These are phyloP conservation scores for Ganaspis sp. DNA, from an alignment of 1,140 invertebrate species.

Conservation along the genomic window DNA sequence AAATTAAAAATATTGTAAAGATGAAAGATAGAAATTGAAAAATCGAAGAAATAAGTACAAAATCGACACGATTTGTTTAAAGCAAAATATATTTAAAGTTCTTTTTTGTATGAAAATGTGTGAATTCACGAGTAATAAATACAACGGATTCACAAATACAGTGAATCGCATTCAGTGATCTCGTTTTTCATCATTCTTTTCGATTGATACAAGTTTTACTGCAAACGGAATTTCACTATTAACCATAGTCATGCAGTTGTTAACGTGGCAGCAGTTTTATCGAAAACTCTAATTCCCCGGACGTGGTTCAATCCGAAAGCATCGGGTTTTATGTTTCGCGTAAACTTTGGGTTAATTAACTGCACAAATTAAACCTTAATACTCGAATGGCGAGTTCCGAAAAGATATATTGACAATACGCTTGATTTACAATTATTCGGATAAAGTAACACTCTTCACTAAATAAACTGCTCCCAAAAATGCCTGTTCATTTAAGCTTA, in stretches of 20 bases:
- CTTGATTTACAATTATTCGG: not conserved
- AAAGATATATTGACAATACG: constrained; percentile 17
- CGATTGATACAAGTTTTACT: constrained; percentile 41
- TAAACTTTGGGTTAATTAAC: constrained; percentile 25
- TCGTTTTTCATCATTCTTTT: constrained; percentile 7
- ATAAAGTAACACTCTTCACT: not conserved
- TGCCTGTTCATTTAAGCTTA: too few species aligned
- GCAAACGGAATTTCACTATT: constrained; percentile 41
- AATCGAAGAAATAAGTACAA: too few species aligned
- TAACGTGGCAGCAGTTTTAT: constrained; percentile 36
- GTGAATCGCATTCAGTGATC: too few species aligned
- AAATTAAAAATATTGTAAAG: too few species aligned
- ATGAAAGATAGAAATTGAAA: too few species aligned
- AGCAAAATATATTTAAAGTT: too few species aligned
- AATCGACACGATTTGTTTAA: too few species aligned
- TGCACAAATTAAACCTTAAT: constrained; percentile 27
- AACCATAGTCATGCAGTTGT: constrained; percentile 43
- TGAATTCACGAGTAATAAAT: not conserved
- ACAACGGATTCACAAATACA: too few species aligned
- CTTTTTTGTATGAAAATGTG: too few species aligned
- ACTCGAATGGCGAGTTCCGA: not conserved
- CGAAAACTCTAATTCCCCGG: constrained; percentile 26
- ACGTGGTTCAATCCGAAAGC: constrained; percentile 24
- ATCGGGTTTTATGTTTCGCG: constrained; percentile 23
- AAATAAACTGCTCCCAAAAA: too few species aligned